Base-by-base conservation (phyloP, 2,113 vertebrate genomes). In the Nycticebus coucang region DNA sequence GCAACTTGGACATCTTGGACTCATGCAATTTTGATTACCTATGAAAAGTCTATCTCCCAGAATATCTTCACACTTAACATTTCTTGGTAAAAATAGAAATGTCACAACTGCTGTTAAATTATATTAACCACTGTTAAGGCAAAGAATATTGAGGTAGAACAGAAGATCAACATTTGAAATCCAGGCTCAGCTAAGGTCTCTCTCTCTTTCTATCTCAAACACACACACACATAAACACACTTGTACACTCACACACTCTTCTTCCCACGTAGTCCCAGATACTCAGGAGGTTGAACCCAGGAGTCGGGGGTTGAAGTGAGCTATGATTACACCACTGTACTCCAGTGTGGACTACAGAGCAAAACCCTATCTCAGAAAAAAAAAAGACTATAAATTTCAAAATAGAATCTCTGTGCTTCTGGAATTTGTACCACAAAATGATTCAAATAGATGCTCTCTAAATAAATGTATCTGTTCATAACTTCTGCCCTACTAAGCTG, bases 21-120 rank as follows among this genome's bases (percentile, higher is more conserved):
- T 97, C 96, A 97, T 95, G 84, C 66, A 97, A 97, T 95, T 97
- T 97, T 97, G 83, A 97, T 95, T 93, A 93, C 45, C 81, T 95
- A 37, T 94, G 77, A 33, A 95, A 24, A 93, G 72, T 81, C 80
- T 72, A 87, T 93, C 93, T 95, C 94, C 90, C 94, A 95, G 72
- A 97, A 97, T 95, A 96, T 90, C 90, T 95, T 95, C 81, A 35
- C 91, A 92, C 41, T 96, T 85, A 94, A 92, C 28, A 81, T 86
- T 92, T 95, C 72, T 92, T 88, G 45, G 50, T 96, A 97, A 97
- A 86, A 96, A 95, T 95, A 91, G 92, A 97, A 91, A 89, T 95
- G 62, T 96, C 96, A 97, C 50, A 93, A 72, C 26, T 80, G 26
- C 57, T 95, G 41, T 94, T 89, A 81, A 93, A 88, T 95, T 94